Evolutionary conservation across 2,888 invertebrate species (phyloP), one percentile per base, ranked within the genome.

Genomic region (Torymus texanus): DNA sequence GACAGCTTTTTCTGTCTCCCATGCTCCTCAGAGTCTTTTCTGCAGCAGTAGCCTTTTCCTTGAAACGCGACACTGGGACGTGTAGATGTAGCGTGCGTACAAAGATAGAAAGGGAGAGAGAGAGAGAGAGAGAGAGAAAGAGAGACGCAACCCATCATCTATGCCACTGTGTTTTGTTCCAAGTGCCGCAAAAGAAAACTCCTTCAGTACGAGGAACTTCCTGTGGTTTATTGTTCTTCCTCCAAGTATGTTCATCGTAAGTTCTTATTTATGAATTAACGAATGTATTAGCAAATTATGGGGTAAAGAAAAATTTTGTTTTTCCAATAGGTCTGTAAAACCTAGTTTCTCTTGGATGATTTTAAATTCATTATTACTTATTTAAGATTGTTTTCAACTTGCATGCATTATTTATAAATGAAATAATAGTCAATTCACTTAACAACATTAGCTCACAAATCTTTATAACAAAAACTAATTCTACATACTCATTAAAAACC

Each of bases 131-230:
- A 16, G n/a, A 16, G 5, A 16, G 66, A 51, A 29, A 41, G 41
- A 41, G 41, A 41, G 41, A 41, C 8, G 3, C 41, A 41, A 41
- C 41, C 41, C 13, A 50, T 73, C 67, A 67, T 78, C 50, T 65
- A 73, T 73, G 78, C 72, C 41, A 13, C 29, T 66, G 56, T 72
- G 61, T 67, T 72, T 58, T 63, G 74, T n/a, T 51, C 50, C 41
- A 41, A 41, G 41, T 41, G 41, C 41, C 18, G 58, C 29, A 12
- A n/a, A 11, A 56, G 29, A 8, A 13, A 68, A n/a, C 24, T n/a
- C 5, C 10, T 56, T 11, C 2, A 18, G n/a, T n/a, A 11, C 24
- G 63, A 29, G n/a, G 63, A 10, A 29, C 67, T 24, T 12, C 18
- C 10, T n/a, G 16, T 29, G 29, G 24, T 53, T 65, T 14, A 51